These are phyloP conservation scores for Equus quagga DNA, from an alignment of 2,113 vertebrate genomes.

Conservation along the genomic window DNA sequence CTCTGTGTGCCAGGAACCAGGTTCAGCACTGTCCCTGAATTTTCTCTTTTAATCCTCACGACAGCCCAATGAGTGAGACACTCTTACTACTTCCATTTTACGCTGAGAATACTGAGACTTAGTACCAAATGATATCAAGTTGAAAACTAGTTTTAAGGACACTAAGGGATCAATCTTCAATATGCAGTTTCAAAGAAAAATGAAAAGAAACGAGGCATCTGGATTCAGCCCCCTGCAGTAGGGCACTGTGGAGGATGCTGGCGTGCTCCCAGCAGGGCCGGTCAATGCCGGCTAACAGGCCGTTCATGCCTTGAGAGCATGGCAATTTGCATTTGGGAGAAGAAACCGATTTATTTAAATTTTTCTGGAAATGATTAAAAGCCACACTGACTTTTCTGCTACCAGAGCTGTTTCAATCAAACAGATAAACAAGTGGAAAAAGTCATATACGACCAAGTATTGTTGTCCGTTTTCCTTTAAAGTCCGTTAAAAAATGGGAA, in stretches of 20 bases:
- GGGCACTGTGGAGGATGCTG: neutral
- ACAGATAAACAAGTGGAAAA: constrained; percentile 69
- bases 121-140: neutral
- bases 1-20: neutral
- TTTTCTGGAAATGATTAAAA: constrained; percentile 63
- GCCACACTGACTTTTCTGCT: constrained; percentile 43
- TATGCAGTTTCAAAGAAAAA: constrained; percentile 37
- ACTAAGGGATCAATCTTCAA: neutral
- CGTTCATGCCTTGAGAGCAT: neutral
- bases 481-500: constrained; percentile 74
- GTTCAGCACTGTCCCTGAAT: neutral
- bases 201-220: neutral
- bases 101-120: neutral
- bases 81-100: neutral
- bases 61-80: neutral
- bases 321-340: neutral
- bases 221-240: neutral
- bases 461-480: constrained; percentile 80
- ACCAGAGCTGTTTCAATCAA: constrained; percentile 80
- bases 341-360: neutral
- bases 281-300: neutral
- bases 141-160: constrained; percentile 25
- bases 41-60: neutral
- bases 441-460: constrained; percentile 52
- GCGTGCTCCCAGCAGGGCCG: too few species aligned